Evolutionary conservation across 2,797 vertebrate genomes (phyloP), one percentile per base, ranked within the genome.

Genomic region (Schizopygopsis malacanthus): DNA sequence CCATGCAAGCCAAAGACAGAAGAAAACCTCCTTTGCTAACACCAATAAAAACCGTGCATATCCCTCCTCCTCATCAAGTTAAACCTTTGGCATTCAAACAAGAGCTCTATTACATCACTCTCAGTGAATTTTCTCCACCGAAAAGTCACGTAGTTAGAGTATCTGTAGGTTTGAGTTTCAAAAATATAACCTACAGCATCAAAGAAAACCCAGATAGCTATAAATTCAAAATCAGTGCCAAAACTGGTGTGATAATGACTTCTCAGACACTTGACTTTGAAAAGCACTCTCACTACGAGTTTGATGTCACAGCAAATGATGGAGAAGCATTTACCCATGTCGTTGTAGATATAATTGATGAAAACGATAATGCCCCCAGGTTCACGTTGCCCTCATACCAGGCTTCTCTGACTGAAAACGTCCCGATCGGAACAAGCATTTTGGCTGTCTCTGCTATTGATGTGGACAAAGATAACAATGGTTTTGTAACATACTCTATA

Each of bases 41-140:
- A 63, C 91, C 94, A 78, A 18, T 97, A 90, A 93, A 90, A 89
- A 91, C 93, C 52, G 91, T 99, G 73, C 96, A 98, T 56, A 92
- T 99, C 80, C 96, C 96, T 0, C 87, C 96, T 0, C 87, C 96
- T 9, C 90, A 93, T 91, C 93, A 92, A 89, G 91, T 96, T 39
- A 92, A 89, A 61, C 94, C 92, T 0, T 88, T 97, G 89, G 94
- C 67, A 15, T 99, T 99, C 90, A 90, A 97, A 85, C 95, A 96
- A 83, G 94, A 96, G 61, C 85, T 93, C 70, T 99, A 99, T 87
- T 93, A 91, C 4, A 95, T 96, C 45, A 94, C 91, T 20, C 92
- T 99, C 39, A 97, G 96, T 90, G 98, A 99, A 92, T 96, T 97
- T 93, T 95, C 97, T 4, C 98, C 98, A 18, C 94, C 93, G 15